Evolutionary conservation across 92 coral and sea anemone species (phyloP).

Genomic region (Porites cylindrica): DNA sequence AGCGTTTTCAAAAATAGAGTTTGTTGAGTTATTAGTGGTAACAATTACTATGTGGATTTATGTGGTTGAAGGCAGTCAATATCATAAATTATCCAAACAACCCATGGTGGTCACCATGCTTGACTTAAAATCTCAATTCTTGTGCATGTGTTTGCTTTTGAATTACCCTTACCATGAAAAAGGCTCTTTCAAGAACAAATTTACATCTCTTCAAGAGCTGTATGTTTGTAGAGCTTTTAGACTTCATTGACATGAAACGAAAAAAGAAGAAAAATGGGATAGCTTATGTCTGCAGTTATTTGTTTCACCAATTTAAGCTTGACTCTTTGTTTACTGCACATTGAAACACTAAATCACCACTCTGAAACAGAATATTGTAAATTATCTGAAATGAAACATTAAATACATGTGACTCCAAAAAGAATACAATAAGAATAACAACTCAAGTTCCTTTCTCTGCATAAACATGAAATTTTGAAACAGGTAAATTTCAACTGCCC

Average conservation of each 20-base stretch:
- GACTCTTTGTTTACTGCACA: not conserved
- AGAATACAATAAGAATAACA: slow-evolving; percentile 10
- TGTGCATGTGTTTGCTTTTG: slow-evolving; percentile 43
- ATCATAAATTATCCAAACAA: slow-evolving; percentile 40
- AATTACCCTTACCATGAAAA: not conserved
- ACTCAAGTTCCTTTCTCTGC: too few species aligned
- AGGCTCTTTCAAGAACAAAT: not conserved
- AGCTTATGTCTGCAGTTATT: too few species aligned
- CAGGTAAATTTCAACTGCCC: too few species aligned
- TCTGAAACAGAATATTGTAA: not conserved
- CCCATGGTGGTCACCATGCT: slow-evolving; percentile 53
- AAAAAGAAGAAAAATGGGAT: too few species aligned
- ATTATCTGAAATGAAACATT: not conserved
- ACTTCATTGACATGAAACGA: not conserved
- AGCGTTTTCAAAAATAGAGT: not conserved
- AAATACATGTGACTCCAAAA: not conserved
- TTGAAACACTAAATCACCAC: too few species aligned
- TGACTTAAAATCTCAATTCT: slow-evolving; percentile 30
- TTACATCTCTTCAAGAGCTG: not conserved
- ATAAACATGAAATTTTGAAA: too few species aligned
- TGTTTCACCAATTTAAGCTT: too few species aligned
- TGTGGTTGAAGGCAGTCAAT: slow-evolving; percentile 28
- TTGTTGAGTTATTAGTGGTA: not conserved
- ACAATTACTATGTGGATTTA: slow-evolving; percentile 9
- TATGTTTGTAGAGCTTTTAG: not conserved